Evolutionary conservation across 2,888 invertebrate species (phyloP), one percentile per base, ranked within the genome.

Genomic region (Acleris laterana): DNA sequence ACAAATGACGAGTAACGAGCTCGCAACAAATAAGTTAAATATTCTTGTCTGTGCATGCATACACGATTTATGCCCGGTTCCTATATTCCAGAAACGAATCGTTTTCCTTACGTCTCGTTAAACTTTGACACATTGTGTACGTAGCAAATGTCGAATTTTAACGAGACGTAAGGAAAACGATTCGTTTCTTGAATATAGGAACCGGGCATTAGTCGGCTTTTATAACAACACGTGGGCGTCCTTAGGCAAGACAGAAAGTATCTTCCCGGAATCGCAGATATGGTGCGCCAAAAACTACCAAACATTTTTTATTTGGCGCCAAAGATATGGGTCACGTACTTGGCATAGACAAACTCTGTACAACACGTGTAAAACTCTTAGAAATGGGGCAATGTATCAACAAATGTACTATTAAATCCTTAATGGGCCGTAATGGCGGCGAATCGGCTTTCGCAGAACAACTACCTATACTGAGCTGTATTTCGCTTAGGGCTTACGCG

Each of bases 11-110:
- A 56, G 56, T 17, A 58, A 49, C 60, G 38, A 66, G 56, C 61
- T 32, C 32, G 20, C 62, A 66, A 62, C 22, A 66, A 62, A 57
- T 62, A 66, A 62, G 61, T 56, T 61, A 62, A 62, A 66, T 66
- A 62, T 7, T 62, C 61, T 51, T 38, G 55, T 28, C 19, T 5
- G 25, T 44, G 20, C 25, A 44, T 44, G 20, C 25, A 44, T 52
- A 32, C 42, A 13, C 7, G 22, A 50, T n/a, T n/a, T n/a, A n/a
- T n/a, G n/a, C n/a, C n/a, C n/a, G n/a, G n/a, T n/a, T n/a, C n/a
- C n/a, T n/a, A n/a, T n/a, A n/a, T n/a, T n/a, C n/a, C n/a, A n/a
- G n/a, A n/a, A n/a, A n/a, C n/a, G n/a, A n/a, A n/a, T n/a, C n/a
- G n/a, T n/a, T n/a, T n/a, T n/a, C n/a, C n/a, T n/a, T n/a, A n/a